Percentiles rank a stretch among this genome's conserved stretches.
These are phyloP conservation scores for Zoroaster sp. DNA, from an alignment of 53 echinoderm and acorn worm genomes.

Conservation along the genomic window DNA sequence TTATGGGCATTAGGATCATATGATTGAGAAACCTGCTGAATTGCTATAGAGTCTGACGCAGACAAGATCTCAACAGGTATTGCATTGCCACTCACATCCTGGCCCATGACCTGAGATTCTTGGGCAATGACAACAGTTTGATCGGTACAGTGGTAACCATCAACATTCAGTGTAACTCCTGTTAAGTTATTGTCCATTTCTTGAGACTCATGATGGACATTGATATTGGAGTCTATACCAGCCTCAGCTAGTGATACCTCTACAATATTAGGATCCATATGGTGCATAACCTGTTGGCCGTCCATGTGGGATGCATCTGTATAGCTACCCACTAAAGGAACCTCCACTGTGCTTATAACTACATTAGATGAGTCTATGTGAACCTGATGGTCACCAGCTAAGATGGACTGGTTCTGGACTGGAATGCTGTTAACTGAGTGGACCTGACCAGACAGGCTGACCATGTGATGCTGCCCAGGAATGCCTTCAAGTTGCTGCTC, in stretches of 20 bases:
- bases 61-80: constrained; percentile 38
- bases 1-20: constrained; percentile 5
- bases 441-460: constrained; percentile 8
- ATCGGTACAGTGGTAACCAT: neutral
- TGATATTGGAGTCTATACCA: constrained; percentile 28
- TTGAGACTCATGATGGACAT: constrained; percentile 13
- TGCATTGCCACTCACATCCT: constrained; percentile 19
- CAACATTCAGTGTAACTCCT: constrained; percentile 28
- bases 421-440: neutral
- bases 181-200: neutral
- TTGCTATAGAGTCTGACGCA: constrained; percentile 3
- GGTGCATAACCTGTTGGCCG: constrained; percentile 49
- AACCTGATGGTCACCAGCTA: constrained; percentile 15
- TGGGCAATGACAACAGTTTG: constrained; percentile 35
- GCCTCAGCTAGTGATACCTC: constrained; percentile 44
- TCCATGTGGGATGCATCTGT: constrained; percentile 35
- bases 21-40: constrained; percentile 21
- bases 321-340: constrained; percentile 19
- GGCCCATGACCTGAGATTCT: constrained; percentile 6
- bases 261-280: constrained; percentile 48
- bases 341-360: constrained; percentile 38
- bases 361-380: constrained; percentile 38
- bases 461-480: constrained; percentile 28
- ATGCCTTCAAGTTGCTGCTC: constrained; percentile 18
- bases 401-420: constrained; percentile 2